Base-by-base conservation (phyloP, 2,113 vertebrate species). In the Xenotilapia flavipinnis region DNA sequence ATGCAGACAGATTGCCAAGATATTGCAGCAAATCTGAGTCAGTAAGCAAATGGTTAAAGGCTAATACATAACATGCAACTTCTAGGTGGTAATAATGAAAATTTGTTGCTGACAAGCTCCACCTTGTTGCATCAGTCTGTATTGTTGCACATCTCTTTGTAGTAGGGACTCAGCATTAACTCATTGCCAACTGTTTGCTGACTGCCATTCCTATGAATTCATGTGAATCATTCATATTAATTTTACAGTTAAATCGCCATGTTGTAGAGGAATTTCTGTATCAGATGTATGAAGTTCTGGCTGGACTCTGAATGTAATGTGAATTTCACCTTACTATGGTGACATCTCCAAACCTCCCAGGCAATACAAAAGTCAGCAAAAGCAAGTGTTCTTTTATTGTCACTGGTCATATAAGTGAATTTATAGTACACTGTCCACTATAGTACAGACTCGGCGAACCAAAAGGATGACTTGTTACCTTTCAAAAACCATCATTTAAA, bases 361-460 rank as follows among this genome's bases (percentile, higher is more conserved):
- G 36, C 17, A 65, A 65, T 36, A 36, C 9, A 65, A 65, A 65
- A 65, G 31, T 65, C 36, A 23, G 65, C 1, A 65, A 65, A 65
- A 65, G 31, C 31, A 21, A 23, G 65, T 2, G 2, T 42, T 21
- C 38, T 70, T 70, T 42, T 23, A 26, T 4, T 23, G 7, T 70
- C n/a, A 70, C 36, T 70, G 12, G 19, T 21, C 5, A 23, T 70
- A 42, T 3, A 1, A 36, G n/a, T 42, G n/a, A 21, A 70, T 23
- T 70, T 23, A 65, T n/a, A 65, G 60, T 38, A 3, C 10, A 65
- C 31, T 36, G 60, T 38, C 31, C 17, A 38, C 17, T 65, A 65
- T n/a, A 65, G 3, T 65, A 65, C 60, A 36, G 31, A 38, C 0
- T 40, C 1, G 0, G 11, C 1, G 3, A 68, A 68, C 62, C 62